Percentiles rank a stretch among this genome's conserved stretches.
Conservation (phyloP, 2,113 vertebrate species). For the Phaetusa simplex region DNA sequence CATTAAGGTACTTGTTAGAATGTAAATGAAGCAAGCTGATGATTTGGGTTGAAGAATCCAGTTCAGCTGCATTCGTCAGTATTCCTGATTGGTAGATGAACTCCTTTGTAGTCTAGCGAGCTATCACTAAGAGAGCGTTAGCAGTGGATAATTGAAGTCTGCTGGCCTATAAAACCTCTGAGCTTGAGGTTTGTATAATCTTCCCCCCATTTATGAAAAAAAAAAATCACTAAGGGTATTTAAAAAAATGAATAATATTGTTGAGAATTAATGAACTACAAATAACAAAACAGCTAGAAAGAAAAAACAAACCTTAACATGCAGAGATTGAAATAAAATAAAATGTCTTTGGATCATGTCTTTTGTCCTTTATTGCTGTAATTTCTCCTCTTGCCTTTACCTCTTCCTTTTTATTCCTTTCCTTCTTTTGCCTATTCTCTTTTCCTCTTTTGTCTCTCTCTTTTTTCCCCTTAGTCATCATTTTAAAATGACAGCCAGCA, state of each 20-base stretch:
- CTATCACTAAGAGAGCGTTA: neutral
- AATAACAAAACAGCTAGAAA: neutral
- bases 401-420: neutral
- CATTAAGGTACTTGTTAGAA: conserved; percentile 84
- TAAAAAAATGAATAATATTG: neutral
- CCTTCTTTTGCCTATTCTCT: neutral
- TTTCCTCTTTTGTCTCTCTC: neutral
- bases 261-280: neutral
- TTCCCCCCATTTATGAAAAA: neutral
- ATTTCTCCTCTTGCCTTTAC: neutral
- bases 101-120: neutral
- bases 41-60: neutral
- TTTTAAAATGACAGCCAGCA: conserved; percentile 44
- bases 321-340: neutral
- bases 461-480: conserved; percentile 24
- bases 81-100: neutral
- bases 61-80: neutral
- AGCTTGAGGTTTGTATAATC: neutral
- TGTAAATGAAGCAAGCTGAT: neutral
- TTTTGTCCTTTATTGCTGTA: neutral
- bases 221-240: neutral
- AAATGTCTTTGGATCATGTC: neutral
- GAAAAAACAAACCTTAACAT: neutral
- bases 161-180: neutral
- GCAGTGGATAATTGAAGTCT: neutral